Evolutionary conservation across 2,113 vertebrate genomes (phyloP).

Genomic region (Oryzias curvinotus): DNA sequence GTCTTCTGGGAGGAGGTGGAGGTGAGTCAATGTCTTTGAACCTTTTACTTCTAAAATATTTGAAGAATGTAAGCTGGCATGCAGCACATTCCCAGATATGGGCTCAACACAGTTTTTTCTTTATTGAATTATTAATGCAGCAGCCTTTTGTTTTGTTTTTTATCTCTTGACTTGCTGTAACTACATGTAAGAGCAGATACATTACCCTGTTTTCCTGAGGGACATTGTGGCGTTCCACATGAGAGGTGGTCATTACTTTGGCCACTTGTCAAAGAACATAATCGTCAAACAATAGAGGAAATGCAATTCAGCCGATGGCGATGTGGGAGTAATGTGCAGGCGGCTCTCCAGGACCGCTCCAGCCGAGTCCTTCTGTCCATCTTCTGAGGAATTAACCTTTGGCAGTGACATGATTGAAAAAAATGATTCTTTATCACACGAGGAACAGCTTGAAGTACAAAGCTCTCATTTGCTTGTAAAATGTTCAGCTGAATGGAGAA

Average conservation of each 20-base stretch:
- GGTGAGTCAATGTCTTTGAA: slow-evolving; percentile 81
- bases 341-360: slow-evolving; percentile 24
- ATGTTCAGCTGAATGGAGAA: slow-evolving; percentile 44
- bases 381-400: slow-evolving; percentile 54
- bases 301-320: slow-evolving; percentile 62
- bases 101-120: slow-evolving; percentile 28
- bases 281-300: slow-evolving; percentile 66
- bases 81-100: background rate
- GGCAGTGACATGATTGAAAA: slow-evolving; percentile 77
- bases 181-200: slow-evolving; percentile 43
- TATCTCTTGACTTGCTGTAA: slow-evolving; percentile 42
- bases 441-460: slow-evolving; percentile 16
- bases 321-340: slow-evolving; percentile 52
- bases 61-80: no score
- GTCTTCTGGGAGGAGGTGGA: slow-evolving; percentile 96
- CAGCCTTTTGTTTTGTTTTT: slow-evolving; percentile 17
- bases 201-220: slow-evolving; percentile 26
- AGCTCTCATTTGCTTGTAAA: slow-evolving; percentile 51
- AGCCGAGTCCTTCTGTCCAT: slow-evolving; percentile 41
- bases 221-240: slow-evolving; percentile 33
- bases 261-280: slow-evolving; percentile 61
- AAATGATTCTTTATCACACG: slow-evolving; percentile 62
- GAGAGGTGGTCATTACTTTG: slow-evolving; percentile 60
- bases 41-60: background rate
- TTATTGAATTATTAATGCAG: background rate